Conservation (phyloP, 2,888 invertebrate species). For the Criorhina ranunculi region DNA sequence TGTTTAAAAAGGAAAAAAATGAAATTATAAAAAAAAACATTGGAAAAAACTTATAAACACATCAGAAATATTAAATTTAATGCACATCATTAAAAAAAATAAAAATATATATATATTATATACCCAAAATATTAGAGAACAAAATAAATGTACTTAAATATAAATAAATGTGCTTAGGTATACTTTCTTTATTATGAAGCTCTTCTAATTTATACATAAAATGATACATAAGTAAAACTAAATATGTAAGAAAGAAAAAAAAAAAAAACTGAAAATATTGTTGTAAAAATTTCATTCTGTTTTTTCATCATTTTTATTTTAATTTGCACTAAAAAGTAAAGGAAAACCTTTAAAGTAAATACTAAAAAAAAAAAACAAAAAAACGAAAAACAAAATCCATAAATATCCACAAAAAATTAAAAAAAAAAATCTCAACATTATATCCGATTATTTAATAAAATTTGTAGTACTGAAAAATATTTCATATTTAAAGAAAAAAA, state of each 20-base stretch:
- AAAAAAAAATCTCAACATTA: conserved; percentile 62
- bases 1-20: conserved; percentile 9
- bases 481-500: conserved; percentile 48
- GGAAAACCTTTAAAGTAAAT: conserved; percentile 18
- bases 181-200: conserved; percentile 40
- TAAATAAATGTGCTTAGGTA: conserved; percentile 70
- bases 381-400: conserved; percentile 36
- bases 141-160: conserved; percentile 69
- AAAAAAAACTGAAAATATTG: conserved; percentile 41
- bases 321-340: conserved; percentile 30
- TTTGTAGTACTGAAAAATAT: conserved; percentile 64
- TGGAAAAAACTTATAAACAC: conserved; percentile 38
- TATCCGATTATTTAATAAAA: conserved; percentile 63
- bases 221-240: conserved; percentile 28
- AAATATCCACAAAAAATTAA: conserved; percentile 42
- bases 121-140: conserved; percentile 47
- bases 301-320: conserved; percentile 42
- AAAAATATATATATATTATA: conserved; percentile 34
- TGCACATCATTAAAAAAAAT: conserved; percentile 37
- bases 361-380: conserved; percentile 12
- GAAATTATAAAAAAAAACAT: conserved; percentile 24
- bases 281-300: conserved; percentile 48
- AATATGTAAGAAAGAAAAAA: neutral
- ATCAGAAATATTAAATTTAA: conserved; percentile 52
- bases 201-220: conserved; percentile 38